A percentile compares a stretch with the other conserved stretches of the same genome.
These are phyloP conservation scores for Drosophila sordidapex DNA, from an alignment of 2,888 invertebrate species.

Conservation along the genomic window DNA sequence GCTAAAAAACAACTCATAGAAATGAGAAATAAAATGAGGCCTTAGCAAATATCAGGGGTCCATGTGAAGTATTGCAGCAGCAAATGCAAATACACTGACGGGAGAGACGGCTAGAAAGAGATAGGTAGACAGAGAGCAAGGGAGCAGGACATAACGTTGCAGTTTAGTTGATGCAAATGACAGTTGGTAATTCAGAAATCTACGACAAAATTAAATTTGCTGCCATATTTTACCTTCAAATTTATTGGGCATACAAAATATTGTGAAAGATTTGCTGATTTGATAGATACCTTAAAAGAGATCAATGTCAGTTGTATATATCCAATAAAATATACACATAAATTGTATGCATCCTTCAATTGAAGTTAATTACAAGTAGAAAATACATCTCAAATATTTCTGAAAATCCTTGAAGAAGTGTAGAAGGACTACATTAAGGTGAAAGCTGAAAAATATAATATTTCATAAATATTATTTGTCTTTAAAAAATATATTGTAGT, in stretches of 20 bases:
- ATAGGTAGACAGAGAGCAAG: background rate
- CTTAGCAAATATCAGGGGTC: slow-evolving; percentile 58
- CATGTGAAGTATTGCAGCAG: slow-evolving; percentile 44
- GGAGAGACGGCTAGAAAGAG: background rate
- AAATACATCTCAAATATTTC: too few species aligned
- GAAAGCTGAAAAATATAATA: too few species aligned
- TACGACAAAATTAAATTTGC: slow-evolving; percentile 12
- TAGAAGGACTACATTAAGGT: too few species aligned
- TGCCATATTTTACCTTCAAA: background rate
- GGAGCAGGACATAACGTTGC: slow-evolving; percentile 4
- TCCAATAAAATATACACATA: background rate
- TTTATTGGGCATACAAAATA: background rate
- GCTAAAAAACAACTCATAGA: slow-evolving; percentile 32
- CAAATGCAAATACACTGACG: slow-evolving; percentile 8
- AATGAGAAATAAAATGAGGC: slow-evolving; percentile 64
- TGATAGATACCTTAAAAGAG: background rate
- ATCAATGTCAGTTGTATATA: background rate
- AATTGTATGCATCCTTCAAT: background rate
- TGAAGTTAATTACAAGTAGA: too few species aligned
- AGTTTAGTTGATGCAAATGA: slow-evolving; percentile 31
- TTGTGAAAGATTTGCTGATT: background rate
- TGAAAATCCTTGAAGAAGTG: too few species aligned
- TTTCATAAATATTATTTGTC: background rate
- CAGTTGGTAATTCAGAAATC: slow-evolving; percentile 14
- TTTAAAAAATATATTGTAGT: background rate